phyloP scores from a whole-genome alignment of 1,140 invertebrate genomes.

The Acromyrmex heyeri region DNA sequence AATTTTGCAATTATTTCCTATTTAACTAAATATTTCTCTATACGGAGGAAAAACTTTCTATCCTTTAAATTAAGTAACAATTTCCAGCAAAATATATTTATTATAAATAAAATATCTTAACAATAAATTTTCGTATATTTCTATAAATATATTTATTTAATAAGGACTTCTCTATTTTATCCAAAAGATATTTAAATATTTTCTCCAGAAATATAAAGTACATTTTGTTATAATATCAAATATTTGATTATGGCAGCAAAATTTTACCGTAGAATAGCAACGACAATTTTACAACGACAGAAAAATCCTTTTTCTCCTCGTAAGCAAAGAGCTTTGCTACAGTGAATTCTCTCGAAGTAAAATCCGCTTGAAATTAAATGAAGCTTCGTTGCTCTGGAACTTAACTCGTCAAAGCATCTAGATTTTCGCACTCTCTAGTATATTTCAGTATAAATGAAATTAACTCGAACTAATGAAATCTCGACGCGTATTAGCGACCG shows the following conservation, averaged over 20 bases:
- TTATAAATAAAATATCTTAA: background rate
- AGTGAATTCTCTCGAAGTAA: constrained; percentile 13
- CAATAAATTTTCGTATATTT: background rate
- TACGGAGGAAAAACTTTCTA: background rate
- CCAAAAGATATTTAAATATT: background rate
- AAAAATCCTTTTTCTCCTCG: background rate
- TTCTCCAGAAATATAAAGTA: background rate
- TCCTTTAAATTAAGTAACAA: background rate
- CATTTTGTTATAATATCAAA: background rate
- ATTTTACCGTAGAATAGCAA: background rate
- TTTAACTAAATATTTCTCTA: background rate
- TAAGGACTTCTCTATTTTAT: background rate
- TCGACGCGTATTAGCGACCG: constrained; percentile 1
- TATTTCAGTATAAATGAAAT: constrained; percentile 19
- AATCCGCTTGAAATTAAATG: constrained; percentile 37
- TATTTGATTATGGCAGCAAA: background rate
- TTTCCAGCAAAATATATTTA: background rate
- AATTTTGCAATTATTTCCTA: constrained; percentile 2
- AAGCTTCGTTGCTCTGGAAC: background rate
- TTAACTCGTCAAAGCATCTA: background rate
- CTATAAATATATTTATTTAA: background rate
- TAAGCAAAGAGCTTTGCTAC: background rate
- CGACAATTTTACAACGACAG: background rate
- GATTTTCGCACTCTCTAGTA: background rate
- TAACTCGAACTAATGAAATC: constrained; percentile 13